These are phyloP conservation scores for Hirtodrosophila duncani DNA, from an alignment of 2,888 invertebrate species.

Conservation along the genomic window DNA sequence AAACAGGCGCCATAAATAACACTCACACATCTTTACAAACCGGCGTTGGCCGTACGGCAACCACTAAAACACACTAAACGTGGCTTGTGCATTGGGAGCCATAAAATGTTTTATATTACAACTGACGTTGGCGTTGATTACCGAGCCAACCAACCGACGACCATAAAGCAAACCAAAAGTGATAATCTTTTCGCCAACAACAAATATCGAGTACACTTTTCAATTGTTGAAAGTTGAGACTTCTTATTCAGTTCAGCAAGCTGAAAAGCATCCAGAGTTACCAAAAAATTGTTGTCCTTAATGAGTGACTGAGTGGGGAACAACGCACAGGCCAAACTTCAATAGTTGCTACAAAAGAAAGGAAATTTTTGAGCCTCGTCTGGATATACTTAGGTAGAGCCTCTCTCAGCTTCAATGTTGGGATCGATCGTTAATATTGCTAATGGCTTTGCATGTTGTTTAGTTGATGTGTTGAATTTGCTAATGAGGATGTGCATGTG, in stretches of 20 bases:
- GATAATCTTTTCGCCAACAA: not conserved
- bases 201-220: not conserved
- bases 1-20: slow-evolving; percentile 15
- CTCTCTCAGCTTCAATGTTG: no score
- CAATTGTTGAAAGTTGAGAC: not conserved
- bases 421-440: no score
- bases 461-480: no score
- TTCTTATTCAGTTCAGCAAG: not conserved
- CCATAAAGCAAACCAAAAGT: slow-evolving; percentile 8
- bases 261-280: not conserved
- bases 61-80: slow-evolving; percentile 2
- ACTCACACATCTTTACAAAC: not conserved
- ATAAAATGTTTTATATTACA: slow-evolving; percentile 16
- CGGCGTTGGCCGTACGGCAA: not conserved
- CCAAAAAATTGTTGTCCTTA: no score
- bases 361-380: no score
- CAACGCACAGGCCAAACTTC: no score
- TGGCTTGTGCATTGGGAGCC: slow-evolving; percentile 2
- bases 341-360: no score
- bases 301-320: no score
- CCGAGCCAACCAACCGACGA: slow-evolving; percentile 9
- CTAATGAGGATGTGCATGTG: no score
- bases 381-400: no score
- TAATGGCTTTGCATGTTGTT: no score
- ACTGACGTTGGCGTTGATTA: slow-evolving; percentile 18